Evolutionary conservation across 2,888 invertebrate species (phyloP).

Genomic region (Lepidocyrtinus sp.): DNA sequence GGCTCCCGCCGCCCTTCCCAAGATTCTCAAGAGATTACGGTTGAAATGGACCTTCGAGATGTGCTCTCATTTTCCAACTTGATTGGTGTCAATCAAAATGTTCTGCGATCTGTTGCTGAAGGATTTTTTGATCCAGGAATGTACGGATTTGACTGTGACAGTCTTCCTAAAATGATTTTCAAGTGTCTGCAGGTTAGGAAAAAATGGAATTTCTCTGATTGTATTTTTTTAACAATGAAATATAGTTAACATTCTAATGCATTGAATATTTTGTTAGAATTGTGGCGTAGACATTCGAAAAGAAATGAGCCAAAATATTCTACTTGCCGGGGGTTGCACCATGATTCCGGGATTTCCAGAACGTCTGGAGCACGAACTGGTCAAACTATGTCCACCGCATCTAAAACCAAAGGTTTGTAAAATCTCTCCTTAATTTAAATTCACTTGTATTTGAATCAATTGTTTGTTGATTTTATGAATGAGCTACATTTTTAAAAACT

Average conservation of each 20-base stretch:
- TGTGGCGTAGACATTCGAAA: constrained; percentile 77
- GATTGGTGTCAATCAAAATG: constrained; percentile 70
- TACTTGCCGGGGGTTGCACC: constrained; percentile 76
- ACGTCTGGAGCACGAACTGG: constrained; percentile 75
- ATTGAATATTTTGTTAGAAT: too few relatives aligned
- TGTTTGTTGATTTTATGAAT: not conserved
- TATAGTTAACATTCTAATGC: too few relatives aligned
- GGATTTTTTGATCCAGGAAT: constrained; percentile 76
- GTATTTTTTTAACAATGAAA: constrained; percentile 1
- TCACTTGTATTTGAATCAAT: not conserved
- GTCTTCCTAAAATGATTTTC: constrained; percentile 75
- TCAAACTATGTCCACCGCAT: constrained; percentile 75
- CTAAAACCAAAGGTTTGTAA: constrained; percentile 74
- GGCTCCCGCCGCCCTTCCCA: constrained; percentile 66
- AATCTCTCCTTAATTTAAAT: too few relatives aligned
- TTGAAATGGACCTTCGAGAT: constrained; percentile 70
- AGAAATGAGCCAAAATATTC: constrained; percentile 76
- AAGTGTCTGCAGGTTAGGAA: constrained; percentile 74
- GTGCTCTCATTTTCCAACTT: constrained; percentile 67
- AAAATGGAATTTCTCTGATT: too few relatives aligned
- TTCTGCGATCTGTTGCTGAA: constrained; percentile 72
- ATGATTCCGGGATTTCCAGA: constrained; percentile 76
- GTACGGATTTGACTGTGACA: constrained; percentile 77
- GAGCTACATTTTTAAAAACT: not conserved
- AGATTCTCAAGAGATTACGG: constrained; percentile 68